Evolutionary conservation across 2,113 vertebrate species (phyloP).

Genomic region (Pangasianodon hypophthalmus): DNA sequence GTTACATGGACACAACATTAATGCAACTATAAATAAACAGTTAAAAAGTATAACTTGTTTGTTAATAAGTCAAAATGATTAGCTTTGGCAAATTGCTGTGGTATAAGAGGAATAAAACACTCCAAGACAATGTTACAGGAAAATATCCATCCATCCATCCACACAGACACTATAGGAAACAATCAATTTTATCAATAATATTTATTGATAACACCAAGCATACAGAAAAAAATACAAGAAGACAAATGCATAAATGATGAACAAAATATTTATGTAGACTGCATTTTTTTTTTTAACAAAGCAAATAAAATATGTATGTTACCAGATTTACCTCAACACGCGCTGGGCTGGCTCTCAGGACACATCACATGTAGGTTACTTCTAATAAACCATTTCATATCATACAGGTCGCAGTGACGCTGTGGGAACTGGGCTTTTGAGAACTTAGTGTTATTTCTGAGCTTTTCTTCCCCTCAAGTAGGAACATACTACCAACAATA

Average conservation of each 20-base stretch:
- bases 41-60: too few relatives aligned
- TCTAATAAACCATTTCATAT: conserved; percentile 10
- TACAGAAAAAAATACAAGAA: conserved; percentile 89
- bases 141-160: not conserved
- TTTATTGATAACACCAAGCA: conserved; percentile 88
- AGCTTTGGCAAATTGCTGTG: too few relatives aligned
- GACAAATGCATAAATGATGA: conserved; percentile 85
- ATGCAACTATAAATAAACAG: too few relatives aligned
- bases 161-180: conserved; percentile 60
- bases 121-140: too few relatives aligned
- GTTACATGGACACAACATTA: too few relatives aligned
- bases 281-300: conserved; percentile 69
- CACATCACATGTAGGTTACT: not conserved
- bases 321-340: conserved; percentile 71
- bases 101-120: too few relatives aligned
- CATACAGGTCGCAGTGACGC: not conserved
- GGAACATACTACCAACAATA: conserved; percentile 27
- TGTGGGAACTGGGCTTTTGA: not conserved
- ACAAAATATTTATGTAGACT: conserved; percentile 75
- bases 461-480: not conserved
- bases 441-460: not conserved
- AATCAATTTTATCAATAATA: conserved; percentile 75
- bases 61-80: too few relatives aligned
- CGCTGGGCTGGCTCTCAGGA: not conserved
- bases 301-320: conserved; percentile 83